Evolutionary conservation across 2,113 vertebrate species (phyloP), one percentile per base, ranked within the genome.

Genomic region (Heteronetta atricapilla): DNA sequence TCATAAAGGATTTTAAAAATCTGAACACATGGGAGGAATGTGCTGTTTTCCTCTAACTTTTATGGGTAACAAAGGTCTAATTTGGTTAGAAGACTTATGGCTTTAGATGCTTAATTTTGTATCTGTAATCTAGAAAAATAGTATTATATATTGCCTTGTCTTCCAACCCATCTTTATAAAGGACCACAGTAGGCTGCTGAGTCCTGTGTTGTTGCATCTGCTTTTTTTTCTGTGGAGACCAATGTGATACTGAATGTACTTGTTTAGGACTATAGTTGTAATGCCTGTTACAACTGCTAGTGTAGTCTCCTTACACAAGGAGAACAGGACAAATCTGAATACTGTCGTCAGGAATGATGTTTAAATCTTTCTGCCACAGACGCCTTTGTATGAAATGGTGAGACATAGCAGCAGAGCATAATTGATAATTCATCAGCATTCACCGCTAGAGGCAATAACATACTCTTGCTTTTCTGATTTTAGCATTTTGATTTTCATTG

Each of bases 151-250:
- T 11, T 25, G 15, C 38, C 33, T 64, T 64, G 22, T 70, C 19
- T 90, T 75, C 26, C 13, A 16, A 12, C 9, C 14, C 2, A 75
- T 31, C 40, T 70, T 82, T 82, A 48, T 90, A 29, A 79, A 83
- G 79, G 25, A 58, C 19, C 6, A 4, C 0, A 0, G 73, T 83
- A 73, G 36, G 20, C 29, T 80, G 5, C 50, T 60, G 44, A 29
- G 18, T 52, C 31, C 36, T 8, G 16, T 42, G 60, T 76, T 74
- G 33, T 53, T 52, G 42, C 28, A 59, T 17, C 48, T 82, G 29
- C 22, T 48, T 60, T 22, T n/a, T n/a, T 75, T 86, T 44, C 29
- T 52, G 5, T 23, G 20, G 19, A 85, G 42, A 73, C 26, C 3
- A 21, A 46, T 69, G 28, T 25, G 29, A 46, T 29, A 40, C 18